phyloP scores from a whole-genome alignment of 1,140 invertebrate species.

The Diorhabda carinulata region DNA sequence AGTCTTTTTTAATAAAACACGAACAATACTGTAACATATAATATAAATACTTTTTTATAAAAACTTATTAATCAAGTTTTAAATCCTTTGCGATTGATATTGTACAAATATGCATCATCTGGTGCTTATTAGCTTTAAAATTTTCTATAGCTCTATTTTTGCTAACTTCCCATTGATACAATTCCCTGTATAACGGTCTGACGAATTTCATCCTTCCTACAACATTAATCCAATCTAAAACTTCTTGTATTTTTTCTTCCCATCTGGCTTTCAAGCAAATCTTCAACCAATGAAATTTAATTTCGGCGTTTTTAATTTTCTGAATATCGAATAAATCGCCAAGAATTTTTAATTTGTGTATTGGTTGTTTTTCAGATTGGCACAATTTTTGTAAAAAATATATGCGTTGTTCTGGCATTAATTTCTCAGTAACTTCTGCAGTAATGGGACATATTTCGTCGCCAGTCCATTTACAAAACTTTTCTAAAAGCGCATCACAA shows the following conservation, averaged over 20 bases:
- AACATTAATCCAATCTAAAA: conserved; percentile 73
- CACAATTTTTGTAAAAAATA: conserved; percentile 71
- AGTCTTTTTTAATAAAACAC: no score
- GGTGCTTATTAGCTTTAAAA: conserved; percentile 63
- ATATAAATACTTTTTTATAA: no score
- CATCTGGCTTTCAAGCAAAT: conserved; percentile 71
- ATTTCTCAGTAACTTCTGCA: conserved; percentile 51
- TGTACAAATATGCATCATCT: conserved; percentile 80
- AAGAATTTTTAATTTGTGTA: conserved; percentile 59
- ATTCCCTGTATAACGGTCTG: conserved; percentile 78
- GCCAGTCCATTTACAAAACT: conserved; percentile 55
- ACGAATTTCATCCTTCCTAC: conserved; percentile 91
- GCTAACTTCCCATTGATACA: conserved; percentile 75
- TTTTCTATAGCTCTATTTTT: conserved; percentile 66
- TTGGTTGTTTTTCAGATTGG: conserved; percentile 40
- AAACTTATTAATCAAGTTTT: conserved; percentile 48
- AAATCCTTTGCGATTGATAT: conserved; percentile 74
- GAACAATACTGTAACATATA: no score
- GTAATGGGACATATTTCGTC: conserved; percentile 48
- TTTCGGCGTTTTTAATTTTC: conserved; percentile 70
- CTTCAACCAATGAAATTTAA: conserved; percentile 77
- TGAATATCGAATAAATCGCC: conserved; percentile 67
- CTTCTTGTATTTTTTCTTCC: conserved; percentile 58
- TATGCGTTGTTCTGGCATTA: conserved; percentile 66
- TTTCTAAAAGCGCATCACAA: conserved; percentile 57